phyloP scores from a whole-genome alignment of 2,113 vertebrate genomes.

The Nesogale talazaci region DNA sequence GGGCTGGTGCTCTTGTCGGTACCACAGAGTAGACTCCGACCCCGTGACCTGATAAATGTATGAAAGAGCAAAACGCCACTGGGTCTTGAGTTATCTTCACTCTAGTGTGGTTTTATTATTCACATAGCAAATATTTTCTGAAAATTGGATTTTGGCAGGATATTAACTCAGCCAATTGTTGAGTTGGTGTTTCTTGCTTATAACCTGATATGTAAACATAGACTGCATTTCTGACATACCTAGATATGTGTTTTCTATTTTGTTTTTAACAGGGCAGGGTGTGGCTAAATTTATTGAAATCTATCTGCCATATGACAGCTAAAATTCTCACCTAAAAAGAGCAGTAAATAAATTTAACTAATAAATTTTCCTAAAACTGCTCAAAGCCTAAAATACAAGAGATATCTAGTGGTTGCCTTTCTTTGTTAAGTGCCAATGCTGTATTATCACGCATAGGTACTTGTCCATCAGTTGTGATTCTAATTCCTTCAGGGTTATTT shows the following conservation, averaged over 20 bases:
- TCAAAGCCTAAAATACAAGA: conserved; percentile 35
- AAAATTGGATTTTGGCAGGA: background rate
- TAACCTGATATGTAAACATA: background rate
- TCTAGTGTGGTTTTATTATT: background rate
- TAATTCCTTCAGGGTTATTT: no score
- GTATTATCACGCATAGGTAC: background rate
- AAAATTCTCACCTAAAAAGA: conserved; percentile 26
- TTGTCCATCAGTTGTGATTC: no score
- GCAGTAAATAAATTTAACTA: conserved; percentile 31
- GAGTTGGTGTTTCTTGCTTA: background rate
- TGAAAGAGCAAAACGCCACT: no score
- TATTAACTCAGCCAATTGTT: conserved; percentile 30
- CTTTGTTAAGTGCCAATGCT: background rate
- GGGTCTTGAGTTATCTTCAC: no score
- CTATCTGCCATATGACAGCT: background rate
- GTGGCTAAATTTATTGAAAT: background rate
- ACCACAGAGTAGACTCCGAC: no score
- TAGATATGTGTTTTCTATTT: no score
- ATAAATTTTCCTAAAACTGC: conserved; percentile 36
- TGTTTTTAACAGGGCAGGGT: background rate
- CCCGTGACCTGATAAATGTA: no score
- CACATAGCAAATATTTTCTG: conserved; percentile 12
- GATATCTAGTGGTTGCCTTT: background rate
- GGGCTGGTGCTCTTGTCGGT: no score
- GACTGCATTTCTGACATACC: background rate